Base-by-base conservation (phyloP, 2,113 vertebrate species). In the Pagrus major region DNA sequence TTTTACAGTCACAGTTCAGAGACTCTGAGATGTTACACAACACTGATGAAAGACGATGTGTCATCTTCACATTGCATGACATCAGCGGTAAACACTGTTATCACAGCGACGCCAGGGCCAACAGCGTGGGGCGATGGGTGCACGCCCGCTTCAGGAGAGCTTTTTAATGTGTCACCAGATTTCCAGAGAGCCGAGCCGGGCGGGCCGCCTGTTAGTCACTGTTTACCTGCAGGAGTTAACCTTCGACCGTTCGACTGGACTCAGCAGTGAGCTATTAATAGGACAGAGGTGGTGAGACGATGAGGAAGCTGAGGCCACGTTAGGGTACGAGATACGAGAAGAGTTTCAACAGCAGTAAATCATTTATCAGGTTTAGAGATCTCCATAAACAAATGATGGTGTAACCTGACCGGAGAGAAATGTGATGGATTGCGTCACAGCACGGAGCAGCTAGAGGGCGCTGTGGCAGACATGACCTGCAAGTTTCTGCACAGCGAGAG, bases 161-260 rank as follows among this genome's bases (percentile, higher is more conserved):
- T 11, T 49, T n/a, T 51, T 31, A 51, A 80, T 67, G 44, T 67
- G 44, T 73, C 69, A 72, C 60, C 69, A 65, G 68, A 29, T 55
- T 29, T 37, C 8, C 39, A 47, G n/a, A 29, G 68, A 65, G 51
- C 49, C 0, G 68, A 65, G 51, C 49, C 0, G 49, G 44, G 27
- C 18, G 18, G 10, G 21, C 16, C 3, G 35, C n/a, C 0, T 23
- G 14, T 54, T 16, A 37, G 47, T 67, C 52, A 59, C 6, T 35
- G 42, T 80, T 66, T 35, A 23, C 25, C 54, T 51, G 41, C 60
- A 20, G 18, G n/a, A 51, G 69, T 66, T 73, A 51, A 80, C 25
- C 42, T 80, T 66, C 66, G 35, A 25, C 61, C 21, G 69, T 2
- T 51, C 25, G 9, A 23, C 41, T 12, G 41, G 29, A 18, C 4